Evolutionary conservation across 2,113 vertebrate genomes (phyloP).

Genomic region (Upupa epops): DNA sequence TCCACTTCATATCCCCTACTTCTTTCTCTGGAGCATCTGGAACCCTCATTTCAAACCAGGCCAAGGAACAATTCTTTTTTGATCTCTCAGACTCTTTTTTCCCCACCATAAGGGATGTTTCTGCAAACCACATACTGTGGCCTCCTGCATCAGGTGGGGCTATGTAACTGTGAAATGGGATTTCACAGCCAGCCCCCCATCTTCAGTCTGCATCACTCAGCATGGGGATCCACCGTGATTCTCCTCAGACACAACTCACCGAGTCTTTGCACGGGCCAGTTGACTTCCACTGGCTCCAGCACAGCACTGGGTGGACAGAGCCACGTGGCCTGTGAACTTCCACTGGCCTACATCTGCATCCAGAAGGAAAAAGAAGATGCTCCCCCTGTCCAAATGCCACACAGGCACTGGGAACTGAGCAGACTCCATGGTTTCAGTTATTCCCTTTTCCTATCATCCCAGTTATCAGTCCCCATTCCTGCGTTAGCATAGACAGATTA

Average conservation of each 20-base stretch:
- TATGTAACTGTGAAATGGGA: not conserved
- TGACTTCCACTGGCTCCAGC: not conserved
- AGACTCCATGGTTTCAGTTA: no score
- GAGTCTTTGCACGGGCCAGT: rapidly evolving
- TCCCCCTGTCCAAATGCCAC: not conserved
- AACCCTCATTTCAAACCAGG: not conserved
- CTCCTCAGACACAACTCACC: not conserved
- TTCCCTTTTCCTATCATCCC: not conserved
- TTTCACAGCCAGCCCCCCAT: not conserved
- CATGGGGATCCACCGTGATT: not conserved
- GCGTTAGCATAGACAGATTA: not conserved
- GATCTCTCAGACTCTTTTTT: not conserved
- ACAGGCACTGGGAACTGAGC: not conserved
- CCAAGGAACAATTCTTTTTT: not conserved
- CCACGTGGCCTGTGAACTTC: not conserved
- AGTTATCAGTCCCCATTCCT: not conserved
- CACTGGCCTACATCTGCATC: not conserved
- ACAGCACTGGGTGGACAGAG: not conserved
- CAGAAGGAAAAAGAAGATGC: rapidly evolving
- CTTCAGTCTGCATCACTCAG: not conserved
- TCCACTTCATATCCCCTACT: rapidly evolving
- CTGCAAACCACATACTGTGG: not conserved
- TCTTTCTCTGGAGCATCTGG: not conserved
- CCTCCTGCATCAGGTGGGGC: not conserved
- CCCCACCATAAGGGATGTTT: not conserved